These are phyloP conservation scores for Sesia apiformis DNA, from an alignment of 2,888 invertebrate species.

Conservation along the genomic window DNA sequence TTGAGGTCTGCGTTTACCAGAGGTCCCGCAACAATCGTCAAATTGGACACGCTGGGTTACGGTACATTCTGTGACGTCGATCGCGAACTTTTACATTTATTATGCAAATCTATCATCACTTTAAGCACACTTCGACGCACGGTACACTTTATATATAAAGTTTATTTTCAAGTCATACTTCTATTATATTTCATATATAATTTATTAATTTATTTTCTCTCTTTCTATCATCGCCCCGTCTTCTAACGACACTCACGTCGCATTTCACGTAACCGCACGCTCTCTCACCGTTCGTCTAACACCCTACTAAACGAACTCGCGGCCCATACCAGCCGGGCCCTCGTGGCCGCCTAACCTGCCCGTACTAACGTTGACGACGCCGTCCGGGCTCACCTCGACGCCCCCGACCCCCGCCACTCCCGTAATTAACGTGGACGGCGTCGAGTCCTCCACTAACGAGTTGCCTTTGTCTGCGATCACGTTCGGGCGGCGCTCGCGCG, in stretches of 20 bases:
- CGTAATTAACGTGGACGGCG: conserved; percentile 50
- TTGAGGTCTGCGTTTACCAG: conserved; percentile 20
- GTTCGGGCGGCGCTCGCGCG: conserved; percentile 31
- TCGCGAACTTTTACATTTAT: conserved; percentile 18
- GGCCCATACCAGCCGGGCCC: conserved; percentile 4
- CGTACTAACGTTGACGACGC: conserved; percentile 27
- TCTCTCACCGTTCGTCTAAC: conserved; percentile 5
- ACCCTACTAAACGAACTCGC: conserved; percentile 17
- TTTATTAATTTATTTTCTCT: conserved; percentile 22
- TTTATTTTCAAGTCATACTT: too few relatives aligned
- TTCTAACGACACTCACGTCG: conserved; percentile 38
- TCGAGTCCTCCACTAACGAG: conserved; percentile 80
- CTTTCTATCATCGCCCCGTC: conserved; percentile 36
- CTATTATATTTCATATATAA: conserved; percentile 14
- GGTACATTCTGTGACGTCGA: conserved; percentile 25
- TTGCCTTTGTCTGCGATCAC: conserved; percentile 77
- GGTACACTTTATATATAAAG: conserved; percentile 8
- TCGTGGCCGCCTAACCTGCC: conserved; percentile 16
- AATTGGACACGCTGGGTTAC: conserved; percentile 17
- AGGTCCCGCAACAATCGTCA: conserved; percentile 36
- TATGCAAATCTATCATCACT: conserved; percentile 11
- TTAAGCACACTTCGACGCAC: conserved; percentile 38
- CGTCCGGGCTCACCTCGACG: conserved; percentile 23
- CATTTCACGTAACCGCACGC: conserved; percentile 36
- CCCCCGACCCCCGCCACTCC: conserved; percentile 49